These are phyloP conservation scores for Cochlearius cochlearius DNA, from an alignment of 2,113 vertebrate genomes.

Conservation along the genomic window DNA sequence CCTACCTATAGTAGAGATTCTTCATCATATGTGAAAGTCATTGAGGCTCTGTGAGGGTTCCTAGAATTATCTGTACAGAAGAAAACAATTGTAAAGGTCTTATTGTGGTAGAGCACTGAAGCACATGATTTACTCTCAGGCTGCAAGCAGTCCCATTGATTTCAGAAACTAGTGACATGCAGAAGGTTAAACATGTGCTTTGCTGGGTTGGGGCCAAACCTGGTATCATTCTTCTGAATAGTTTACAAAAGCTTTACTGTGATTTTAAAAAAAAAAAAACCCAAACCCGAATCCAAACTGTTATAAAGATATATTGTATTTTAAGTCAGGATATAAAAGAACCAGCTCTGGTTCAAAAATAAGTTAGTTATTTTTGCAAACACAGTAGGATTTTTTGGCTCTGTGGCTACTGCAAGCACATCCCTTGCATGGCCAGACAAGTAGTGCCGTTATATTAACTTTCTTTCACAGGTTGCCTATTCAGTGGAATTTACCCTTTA, in stretches of 20 bases:
- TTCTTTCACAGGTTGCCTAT: not conserved
- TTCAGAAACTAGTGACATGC: constrained; percentile 50
- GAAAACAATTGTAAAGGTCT: constrained; percentile 53
- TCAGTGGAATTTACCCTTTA: not conserved
- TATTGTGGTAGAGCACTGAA: constrained; percentile 41
- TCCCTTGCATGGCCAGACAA: not conserved
- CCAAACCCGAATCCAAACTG: not conserved
- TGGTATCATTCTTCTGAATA: not conserved
- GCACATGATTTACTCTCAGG: constrained; percentile 55
- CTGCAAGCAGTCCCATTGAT: constrained; percentile 49
- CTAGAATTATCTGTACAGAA: constrained; percentile 48
- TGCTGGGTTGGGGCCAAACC: constrained; percentile 1
- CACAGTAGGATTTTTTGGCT: not conserved
- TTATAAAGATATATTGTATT: not conserved
- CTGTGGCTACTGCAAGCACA: not conserved
- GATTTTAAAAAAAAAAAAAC: not conserved
- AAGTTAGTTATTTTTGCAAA: not conserved
- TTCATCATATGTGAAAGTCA: constrained; percentile 13
- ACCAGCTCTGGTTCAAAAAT: not conserved
- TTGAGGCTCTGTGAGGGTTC: not conserved
- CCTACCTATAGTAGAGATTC: not conserved
- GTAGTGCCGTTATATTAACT: not conserved
- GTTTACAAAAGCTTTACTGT: not conserved
- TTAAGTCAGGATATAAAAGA: not conserved
- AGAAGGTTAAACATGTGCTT: constrained; percentile 62